Percentiles rank a stretch among this genome's conserved stretches.
These are phyloP conservation scores for Sphaerophoria rueppellii DNA, from an alignment of 2,888 invertebrate species.

Conservation along the genomic window DNA sequence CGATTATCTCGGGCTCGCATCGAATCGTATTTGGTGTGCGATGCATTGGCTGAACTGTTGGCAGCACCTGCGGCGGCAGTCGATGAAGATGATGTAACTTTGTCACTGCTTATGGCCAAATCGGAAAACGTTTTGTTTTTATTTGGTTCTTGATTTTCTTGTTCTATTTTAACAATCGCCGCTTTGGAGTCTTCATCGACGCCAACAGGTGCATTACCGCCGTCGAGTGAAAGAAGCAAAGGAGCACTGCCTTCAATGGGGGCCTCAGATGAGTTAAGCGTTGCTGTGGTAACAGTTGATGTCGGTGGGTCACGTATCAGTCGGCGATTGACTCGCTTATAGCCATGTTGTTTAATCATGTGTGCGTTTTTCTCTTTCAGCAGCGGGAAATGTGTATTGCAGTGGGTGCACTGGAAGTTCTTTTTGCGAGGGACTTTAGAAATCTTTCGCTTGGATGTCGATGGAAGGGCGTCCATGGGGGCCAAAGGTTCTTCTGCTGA, in stretches of 20 bases:
- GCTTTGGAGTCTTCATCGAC: conserved; percentile 79
- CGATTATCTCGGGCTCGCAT: conserved; percentile 80
- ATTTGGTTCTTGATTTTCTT: conserved; percentile 74
- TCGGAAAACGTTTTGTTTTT: conserved; percentile 47
- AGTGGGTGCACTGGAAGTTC: conserved; percentile 81
- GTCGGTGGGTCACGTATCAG: conserved; percentile 78
- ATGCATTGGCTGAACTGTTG: conserved; percentile 39
- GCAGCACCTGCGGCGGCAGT: background rate
- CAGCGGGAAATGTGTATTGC: conserved; percentile 79
- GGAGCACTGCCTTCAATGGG: conserved; percentile 36
- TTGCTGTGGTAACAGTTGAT: conserved; percentile 73
- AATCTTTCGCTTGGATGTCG: conserved; percentile 75
- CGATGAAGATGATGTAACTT: conserved; percentile 14
- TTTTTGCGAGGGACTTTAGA: conserved; percentile 77
- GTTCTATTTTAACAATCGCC: conserved; percentile 80
- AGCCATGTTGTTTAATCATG: conserved; percentile 80
- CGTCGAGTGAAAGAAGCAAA: conserved; percentile 66
- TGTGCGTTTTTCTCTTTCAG: conserved; percentile 81
- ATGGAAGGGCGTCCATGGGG: conserved; percentile 75
- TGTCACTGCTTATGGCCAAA: conserved; percentile 41
- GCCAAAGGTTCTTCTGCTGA: conserved; percentile 74
- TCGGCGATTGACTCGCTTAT: conserved; percentile 80
- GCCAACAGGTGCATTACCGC: conserved; percentile 53
- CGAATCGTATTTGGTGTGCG: conserved; percentile 76
- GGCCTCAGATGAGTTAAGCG: conserved; percentile 62